phyloP scores from a whole-genome alignment of 2,888 invertebrate genomes.

The Panzeria rudis region DNA sequence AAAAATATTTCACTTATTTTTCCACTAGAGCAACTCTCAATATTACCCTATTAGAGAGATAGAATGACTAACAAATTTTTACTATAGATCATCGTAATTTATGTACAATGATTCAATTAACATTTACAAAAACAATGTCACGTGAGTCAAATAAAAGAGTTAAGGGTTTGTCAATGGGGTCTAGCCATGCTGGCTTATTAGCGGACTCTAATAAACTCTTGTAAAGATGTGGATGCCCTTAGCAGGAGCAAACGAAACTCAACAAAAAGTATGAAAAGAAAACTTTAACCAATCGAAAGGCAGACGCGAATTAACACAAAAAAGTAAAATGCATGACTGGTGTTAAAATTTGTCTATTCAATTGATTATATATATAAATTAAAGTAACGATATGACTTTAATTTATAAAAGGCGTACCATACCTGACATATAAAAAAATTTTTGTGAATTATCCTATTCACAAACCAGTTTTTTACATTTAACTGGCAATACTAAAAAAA shows the following conservation, averaged over 20 bases:
- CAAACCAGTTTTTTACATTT: too few relatives aligned
- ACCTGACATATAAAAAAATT: too few relatives aligned
- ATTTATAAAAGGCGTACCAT: too few relatives aligned
- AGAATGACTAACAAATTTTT: neutral
- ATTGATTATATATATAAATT: too few relatives aligned
- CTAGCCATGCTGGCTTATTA: conserved; percentile 17
- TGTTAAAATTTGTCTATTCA: too few relatives aligned
- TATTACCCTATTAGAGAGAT: conserved; percentile 33
- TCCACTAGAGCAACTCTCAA: conserved; percentile 55
- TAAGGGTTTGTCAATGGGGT: conserved; percentile 20
- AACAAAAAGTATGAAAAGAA: neutral
- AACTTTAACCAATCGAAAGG: too few relatives aligned
- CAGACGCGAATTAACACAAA: too few relatives aligned
- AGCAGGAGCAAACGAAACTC: neutral
- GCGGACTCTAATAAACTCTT: conserved; percentile 5
- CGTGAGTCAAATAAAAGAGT: conserved; percentile 53
- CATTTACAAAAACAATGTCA: conserved; percentile 39
- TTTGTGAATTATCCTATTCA: too few relatives aligned
- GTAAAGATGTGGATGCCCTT: neutral
- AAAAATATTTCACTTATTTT: conserved; percentile 63
- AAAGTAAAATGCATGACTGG: too few relatives aligned
- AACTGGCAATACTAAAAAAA: too few relatives aligned
- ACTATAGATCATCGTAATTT: conserved; percentile 38
- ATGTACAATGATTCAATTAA: conserved; percentile 52
- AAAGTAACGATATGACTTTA: too few relatives aligned